Evolutionary conservation across 1,140 invertebrate species (phyloP).

Genomic region (Heliconius hermathena): DNA sequence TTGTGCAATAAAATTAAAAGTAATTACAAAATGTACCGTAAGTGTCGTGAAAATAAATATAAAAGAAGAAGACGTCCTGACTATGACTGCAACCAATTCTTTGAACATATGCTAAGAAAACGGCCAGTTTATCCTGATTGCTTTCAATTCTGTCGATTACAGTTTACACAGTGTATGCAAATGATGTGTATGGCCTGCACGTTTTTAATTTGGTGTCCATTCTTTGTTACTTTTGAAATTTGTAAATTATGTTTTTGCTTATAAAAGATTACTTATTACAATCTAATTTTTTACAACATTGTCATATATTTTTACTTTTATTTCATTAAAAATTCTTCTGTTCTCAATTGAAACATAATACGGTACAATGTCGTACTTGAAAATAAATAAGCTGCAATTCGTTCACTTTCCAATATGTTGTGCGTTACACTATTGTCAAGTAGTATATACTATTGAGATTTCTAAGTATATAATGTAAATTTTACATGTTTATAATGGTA

Average conservation of each 20-base stretch:
- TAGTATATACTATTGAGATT: too few relatives aligned
- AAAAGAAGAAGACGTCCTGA: neutral
- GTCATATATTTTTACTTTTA: neutral
- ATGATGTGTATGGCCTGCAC: slow-evolving; percentile 23
- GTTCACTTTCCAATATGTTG: too few relatives aligned
- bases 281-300: neutral
- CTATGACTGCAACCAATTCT: slow-evolving; percentile 16
- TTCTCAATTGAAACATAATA: too few relatives aligned
- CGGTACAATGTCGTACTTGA: too few relatives aligned
- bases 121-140: neutral
- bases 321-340: too few relatives aligned
- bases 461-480: too few relatives aligned
- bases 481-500: too few relatives aligned
- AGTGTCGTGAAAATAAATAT: neutral
- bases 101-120: neutral
- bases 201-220: slow-evolving; percentile 30
- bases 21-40: neutral
- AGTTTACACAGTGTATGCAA: slow-evolving; percentile 1
- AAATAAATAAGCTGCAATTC: too few relatives aligned
- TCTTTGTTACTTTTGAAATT: slow-evolving; percentile 22
- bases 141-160: neutral
- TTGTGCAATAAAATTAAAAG: neutral
- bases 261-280: slow-evolving; percentile 22
- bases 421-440: too few relatives aligned
- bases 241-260: slow-evolving; percentile 29